Evolutionary conservation across 2,113 vertebrate species (phyloP).

Genomic region (Glaucidium brasilianum): DNA sequence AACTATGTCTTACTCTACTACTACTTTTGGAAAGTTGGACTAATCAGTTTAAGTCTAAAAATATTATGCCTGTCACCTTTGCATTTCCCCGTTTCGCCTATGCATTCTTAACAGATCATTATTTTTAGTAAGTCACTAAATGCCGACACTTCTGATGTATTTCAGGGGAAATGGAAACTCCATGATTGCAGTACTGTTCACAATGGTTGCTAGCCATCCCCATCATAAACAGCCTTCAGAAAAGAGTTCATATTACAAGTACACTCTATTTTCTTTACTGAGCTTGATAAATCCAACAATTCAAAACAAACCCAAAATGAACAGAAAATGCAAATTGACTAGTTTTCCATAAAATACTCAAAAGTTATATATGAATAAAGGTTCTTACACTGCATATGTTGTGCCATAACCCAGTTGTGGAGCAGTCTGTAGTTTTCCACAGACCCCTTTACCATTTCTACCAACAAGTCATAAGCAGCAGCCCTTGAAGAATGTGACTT

Average conservation of each 20-base stretch:
- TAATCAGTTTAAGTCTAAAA: neutral
- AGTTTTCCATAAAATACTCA: neutral
- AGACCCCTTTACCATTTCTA: slow-evolving; percentile 96
- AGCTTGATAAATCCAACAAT: neutral
- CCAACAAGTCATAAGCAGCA: slow-evolving; percentile 94
- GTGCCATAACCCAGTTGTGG: slow-evolving; percentile 99
- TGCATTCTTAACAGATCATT: neutral
- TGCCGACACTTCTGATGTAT: neutral
- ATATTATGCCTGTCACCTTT: neutral
- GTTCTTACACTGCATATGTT: slow-evolving; percentile 97
- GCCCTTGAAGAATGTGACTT: slow-evolving; percentile 95
- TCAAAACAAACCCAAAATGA: neutral
- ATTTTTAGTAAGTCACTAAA: neutral
- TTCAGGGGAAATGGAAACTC: neutral
- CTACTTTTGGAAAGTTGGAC: neutral
- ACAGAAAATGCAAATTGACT: neutral
- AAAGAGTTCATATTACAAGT: neutral
- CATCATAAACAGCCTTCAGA: neutral
- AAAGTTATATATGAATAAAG: neutral
- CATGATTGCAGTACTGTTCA: neutral
- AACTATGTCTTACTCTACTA: neutral
- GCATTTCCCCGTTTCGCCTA: neutral
- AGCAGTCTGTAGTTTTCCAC: slow-evolving; percentile 98
- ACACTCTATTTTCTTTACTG: neutral
- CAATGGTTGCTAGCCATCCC: neutral